Conservation (phyloP, 2,797 vertebrate genomes). For the Apogon talboti region DNA sequence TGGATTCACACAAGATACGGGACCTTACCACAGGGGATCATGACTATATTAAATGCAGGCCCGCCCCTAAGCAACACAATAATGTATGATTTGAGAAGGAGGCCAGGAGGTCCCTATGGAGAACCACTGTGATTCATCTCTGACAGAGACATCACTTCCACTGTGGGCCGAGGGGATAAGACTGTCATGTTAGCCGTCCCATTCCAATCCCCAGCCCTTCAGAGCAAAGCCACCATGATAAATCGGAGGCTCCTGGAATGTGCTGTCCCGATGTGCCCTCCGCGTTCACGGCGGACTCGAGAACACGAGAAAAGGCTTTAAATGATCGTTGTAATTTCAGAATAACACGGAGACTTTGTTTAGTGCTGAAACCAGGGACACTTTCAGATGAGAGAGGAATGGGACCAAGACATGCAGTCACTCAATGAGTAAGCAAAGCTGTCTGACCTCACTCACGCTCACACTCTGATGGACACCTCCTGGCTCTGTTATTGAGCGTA, state of each 20-base stretch:
- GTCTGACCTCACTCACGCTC: conserved; percentile 41
- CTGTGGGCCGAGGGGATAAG: conserved; percentile 66
- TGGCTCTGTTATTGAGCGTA: conserved; percentile 26
- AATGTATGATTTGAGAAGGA: conserved; percentile 73
- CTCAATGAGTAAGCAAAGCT: conserved; percentile 63
- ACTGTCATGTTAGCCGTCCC: conserved; percentile 74
- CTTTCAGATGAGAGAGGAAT: conserved; percentile 67
- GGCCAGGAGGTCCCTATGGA: conserved; percentile 69
- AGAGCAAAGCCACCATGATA: conserved; percentile 76
- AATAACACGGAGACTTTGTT: conserved; percentile 51
- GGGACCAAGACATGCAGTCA: conserved; percentile 51
- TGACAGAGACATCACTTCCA: conserved; percentile 78
- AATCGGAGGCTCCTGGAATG: conserved; percentile 54
- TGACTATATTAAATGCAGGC: conserved; percentile 59
- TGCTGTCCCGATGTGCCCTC: conserved; percentile 51
- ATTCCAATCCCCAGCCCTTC: conserved; percentile 66
- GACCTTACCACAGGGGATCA: conserved; percentile 49
- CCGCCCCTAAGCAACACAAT: conserved; percentile 57
- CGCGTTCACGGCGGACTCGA: conserved; percentile 24
- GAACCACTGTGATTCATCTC: conserved; percentile 68
- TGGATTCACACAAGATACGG: conserved; percentile 49
- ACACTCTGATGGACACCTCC: conserved; percentile 41
- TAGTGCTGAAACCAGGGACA: conserved; percentile 39
- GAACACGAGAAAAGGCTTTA: conserved; percentile 8
- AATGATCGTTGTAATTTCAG: conserved; percentile 25